Evolutionary conservation across 2,888 invertebrate genomes (phyloP).

Genomic region (Oscheius sp.): DNA sequence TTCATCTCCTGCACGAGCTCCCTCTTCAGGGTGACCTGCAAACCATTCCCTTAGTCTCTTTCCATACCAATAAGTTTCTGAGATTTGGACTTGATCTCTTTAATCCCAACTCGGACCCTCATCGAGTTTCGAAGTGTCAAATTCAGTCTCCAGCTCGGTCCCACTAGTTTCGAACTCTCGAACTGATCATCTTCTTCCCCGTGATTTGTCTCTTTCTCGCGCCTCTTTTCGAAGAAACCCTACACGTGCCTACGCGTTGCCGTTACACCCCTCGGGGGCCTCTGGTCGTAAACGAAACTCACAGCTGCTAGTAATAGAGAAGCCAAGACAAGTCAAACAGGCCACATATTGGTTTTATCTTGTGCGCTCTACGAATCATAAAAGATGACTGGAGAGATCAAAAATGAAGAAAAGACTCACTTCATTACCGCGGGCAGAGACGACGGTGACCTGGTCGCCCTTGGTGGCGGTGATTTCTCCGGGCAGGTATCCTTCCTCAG

Average conservation of each 20-base stretch:
- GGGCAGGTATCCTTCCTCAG: constrained; percentile 84
- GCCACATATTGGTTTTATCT: constrained; percentile 25
- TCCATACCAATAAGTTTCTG: background rate
- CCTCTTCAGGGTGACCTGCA: constrained; percentile 84
- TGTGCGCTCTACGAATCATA: constrained; percentile 2
- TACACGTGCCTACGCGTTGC: constrained; percentile 32
- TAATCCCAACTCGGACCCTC: background rate
- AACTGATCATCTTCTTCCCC: background rate
- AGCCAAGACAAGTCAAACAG: constrained; percentile 11
- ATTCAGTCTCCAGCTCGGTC: no score
- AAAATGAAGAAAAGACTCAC: constrained; percentile 35
- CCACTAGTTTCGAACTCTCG: background rate
- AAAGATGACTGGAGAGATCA: background rate
- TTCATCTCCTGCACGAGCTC: constrained; percentile 93
- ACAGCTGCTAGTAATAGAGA: constrained; percentile 43
- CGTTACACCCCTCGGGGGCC: constrained; percentile 14
- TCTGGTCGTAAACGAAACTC: constrained; percentile 36
- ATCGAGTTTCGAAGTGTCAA: no score
- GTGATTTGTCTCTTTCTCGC: background rate
- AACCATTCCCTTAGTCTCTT: constrained; percentile 76
- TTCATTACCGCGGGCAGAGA: constrained; percentile 79
- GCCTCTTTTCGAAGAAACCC: constrained; percentile 7
- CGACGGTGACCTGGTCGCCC: constrained; percentile 95
- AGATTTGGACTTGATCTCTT: background rate
- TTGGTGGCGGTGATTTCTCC: constrained; percentile 98